Percentiles rank a stretch among this genome's conserved stretches.
phyloP scores from a whole-genome alignment of 2,888 invertebrate species.

The Emmelina monodactyla region DNA sequence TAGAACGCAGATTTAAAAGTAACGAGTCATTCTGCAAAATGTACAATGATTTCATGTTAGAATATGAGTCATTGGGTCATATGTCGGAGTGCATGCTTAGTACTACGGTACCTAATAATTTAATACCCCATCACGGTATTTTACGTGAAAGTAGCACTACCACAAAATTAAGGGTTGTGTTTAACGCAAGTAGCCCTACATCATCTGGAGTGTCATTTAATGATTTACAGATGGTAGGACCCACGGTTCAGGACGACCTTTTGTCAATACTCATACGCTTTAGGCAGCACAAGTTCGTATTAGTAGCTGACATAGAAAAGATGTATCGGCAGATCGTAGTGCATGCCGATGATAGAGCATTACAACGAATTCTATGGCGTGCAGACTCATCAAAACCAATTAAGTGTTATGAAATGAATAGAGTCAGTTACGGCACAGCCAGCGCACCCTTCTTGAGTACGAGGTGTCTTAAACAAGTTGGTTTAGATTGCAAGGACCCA shows the following conservation, averaged over 20 bases:
- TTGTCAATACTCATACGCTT: constrained; percentile 9
- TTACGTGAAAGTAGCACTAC: constrained; percentile 12
- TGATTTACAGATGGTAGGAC: no score
- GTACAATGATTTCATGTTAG: constrained; percentile 3
- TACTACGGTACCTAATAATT: not conserved
- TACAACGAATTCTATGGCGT: constrained; percentile 12
- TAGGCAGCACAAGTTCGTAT: constrained; percentile 8
- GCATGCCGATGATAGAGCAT: constrained; percentile 3
- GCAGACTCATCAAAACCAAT: constrained; percentile 7
- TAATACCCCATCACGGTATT: constrained; percentile 13
- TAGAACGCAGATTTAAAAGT: constrained; percentile 5
- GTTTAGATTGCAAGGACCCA: constrained; percentile 12
- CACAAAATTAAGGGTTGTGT: constrained; percentile 14
- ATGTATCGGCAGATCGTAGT: constrained; percentile 10
- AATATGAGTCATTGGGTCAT: constrained; percentile 1
- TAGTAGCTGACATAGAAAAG: constrained; percentile 14
- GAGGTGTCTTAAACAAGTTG: constrained; percentile 17
- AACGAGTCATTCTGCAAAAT: not conserved
- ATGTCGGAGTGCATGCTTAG: constrained; percentile 2
- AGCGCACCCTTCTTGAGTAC: constrained; percentile 19
- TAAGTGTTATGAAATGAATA: constrained; percentile 11
- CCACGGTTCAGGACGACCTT: constrained; percentile 9
- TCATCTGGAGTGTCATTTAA: constrained; percentile 9
- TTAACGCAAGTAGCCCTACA: constrained; percentile 11
- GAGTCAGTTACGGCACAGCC: constrained; percentile 17